phyloP scores from a whole-genome alignment of 2,113 vertebrate genomes.

The Phylloscopus trochilus region DNA sequence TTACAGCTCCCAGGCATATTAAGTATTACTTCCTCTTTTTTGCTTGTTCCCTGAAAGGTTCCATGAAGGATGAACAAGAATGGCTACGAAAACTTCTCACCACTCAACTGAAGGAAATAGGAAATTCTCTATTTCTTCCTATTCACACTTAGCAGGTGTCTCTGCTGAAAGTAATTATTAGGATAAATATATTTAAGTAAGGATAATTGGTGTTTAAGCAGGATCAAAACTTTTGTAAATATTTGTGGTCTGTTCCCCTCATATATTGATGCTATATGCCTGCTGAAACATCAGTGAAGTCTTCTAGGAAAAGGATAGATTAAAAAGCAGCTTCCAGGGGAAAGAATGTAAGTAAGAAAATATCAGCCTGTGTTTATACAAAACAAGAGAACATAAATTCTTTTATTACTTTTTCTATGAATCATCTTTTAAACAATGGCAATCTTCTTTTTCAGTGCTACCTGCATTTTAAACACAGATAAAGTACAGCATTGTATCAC shows the following conservation, averaged over 20 bases:
- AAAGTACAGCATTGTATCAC: not conserved
- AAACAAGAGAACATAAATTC: not conserved
- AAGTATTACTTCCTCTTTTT: not conserved
- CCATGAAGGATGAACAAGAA: not conserved
- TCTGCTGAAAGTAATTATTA: constrained; percentile 1
- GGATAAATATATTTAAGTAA: constrained; percentile 17
- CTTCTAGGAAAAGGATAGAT: not conserved
- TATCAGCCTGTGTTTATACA: not conserved
- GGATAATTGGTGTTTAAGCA: not conserved
- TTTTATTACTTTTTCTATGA: not conserved
- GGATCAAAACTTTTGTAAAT: not conserved
- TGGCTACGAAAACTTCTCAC: not conserved
- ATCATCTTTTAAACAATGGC: not conserved
- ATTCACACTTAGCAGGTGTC: not conserved
- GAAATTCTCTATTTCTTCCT: too few relatives aligned
- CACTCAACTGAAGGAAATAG: not conserved
- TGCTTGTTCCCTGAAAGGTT: not conserved
- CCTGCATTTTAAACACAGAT: not conserved
- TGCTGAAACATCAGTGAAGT: not conserved
- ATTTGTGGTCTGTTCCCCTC: not conserved
- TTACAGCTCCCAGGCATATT: not conserved
- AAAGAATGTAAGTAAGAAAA: not conserved
- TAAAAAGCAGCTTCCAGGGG: not conserved
- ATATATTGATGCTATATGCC: not conserved
- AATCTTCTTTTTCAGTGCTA: not conserved